Evolutionary conservation across 2,888 invertebrate species (phyloP), one percentile per base, ranked within the genome.

Genomic region (Pecten maximus): DNA sequence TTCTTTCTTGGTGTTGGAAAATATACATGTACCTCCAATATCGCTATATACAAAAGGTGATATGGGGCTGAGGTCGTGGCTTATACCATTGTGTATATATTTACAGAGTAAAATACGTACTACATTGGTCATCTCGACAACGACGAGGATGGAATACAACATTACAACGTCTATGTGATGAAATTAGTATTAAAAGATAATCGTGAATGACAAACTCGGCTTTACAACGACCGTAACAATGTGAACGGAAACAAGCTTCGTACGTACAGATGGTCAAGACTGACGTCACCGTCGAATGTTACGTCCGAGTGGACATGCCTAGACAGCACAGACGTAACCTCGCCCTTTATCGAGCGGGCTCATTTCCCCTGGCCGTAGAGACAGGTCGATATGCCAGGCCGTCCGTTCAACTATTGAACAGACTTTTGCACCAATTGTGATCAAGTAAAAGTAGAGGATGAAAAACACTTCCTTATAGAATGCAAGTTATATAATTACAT

Each of bases 331-430:
- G 40, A 89, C 60, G 40, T 40, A 40, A 40, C 86, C 28, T 89
- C 40, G 40, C 74, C 0, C 39, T 89, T 40, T 40, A 74, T 74
- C 89, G 54, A 2, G 40, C 40, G 60, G 89, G 60, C 3, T 35
- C 40, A n/a, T 74, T 74, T 12, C 60, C 88, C 0, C 40, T 74
- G n/a, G 60, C 89, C 44, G 10, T 35, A 12, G 89, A 87, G 44
- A 87, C 44, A 15, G 86, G 89, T 28, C 40, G 89, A 12, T 89
- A 89, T 16, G 39, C 87, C 89, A 89, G 44, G 44, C 89, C 89
- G 87, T 40, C 87, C 23, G n/a, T 87, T 16, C 54, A 35, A 19
- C 23, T 60, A 8, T 28, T 40, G 6, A 40, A 88, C 2, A 54
- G 88, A 60, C 54, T n/a, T n/a, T n/a, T 88, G 16, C 39, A 40